phyloP scores from a whole-genome alignment of 2,888 invertebrate genomes.

The Cosmia trapezina region DNA sequence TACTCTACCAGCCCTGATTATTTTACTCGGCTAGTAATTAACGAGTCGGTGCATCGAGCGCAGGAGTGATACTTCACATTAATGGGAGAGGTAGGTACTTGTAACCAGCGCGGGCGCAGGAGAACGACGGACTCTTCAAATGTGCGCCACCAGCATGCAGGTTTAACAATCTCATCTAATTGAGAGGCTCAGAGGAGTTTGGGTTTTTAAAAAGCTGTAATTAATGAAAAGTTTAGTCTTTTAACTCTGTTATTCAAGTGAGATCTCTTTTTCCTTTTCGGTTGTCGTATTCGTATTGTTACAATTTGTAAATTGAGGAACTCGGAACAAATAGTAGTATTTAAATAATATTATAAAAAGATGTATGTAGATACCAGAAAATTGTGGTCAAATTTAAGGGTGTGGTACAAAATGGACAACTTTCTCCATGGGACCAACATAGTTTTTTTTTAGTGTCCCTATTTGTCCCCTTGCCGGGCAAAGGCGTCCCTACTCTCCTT shows the following conservation, averaged over 20 bases:
- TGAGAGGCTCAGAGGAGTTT: background rate
- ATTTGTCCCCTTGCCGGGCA: too few relatives aligned
- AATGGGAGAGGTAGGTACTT: constrained; percentile 20
- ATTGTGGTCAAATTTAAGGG: too few relatives aligned
- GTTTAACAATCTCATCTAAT: constrained; percentile 28
- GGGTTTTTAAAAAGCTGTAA: background rate
- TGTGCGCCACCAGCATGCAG: constrained; percentile 11
- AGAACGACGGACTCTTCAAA: constrained; percentile 11
- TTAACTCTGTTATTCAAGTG: background rate
- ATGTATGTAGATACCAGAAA: too few relatives aligned
- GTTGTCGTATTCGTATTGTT: background rate
- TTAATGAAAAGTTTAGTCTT: background rate
- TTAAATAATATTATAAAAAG: too few relatives aligned
- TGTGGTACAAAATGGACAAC: too few relatives aligned
- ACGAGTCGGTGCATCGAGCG: constrained; percentile 43
- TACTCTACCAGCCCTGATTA: constrained; percentile 43
- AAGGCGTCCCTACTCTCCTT: too few relatives aligned
- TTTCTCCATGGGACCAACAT: too few relatives aligned
- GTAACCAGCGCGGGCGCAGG: background rate
- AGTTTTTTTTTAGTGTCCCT: too few relatives aligned
- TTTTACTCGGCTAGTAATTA: constrained; percentile 55
- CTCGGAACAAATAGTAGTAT: too few relatives aligned
- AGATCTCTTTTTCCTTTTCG: background rate
- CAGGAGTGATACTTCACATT: constrained; percentile 54
- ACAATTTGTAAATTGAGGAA: background rate